Evolutionary conservation across 2,888 invertebrate species (phyloP), one percentile per base, ranked within the genome.

Genomic region (Phytoseiulus persimilis): DNA sequence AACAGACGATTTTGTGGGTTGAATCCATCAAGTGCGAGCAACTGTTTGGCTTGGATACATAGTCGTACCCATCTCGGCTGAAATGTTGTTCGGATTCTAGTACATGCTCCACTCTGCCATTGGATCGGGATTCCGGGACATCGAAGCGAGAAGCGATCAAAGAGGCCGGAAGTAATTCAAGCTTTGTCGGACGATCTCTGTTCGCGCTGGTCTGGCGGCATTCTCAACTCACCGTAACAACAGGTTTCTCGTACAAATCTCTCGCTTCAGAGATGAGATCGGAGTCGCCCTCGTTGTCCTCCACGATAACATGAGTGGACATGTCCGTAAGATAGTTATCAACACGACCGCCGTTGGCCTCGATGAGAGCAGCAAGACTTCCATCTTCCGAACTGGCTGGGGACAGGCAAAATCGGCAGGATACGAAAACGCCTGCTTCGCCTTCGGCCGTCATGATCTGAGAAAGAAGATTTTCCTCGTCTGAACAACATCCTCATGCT

Each of bases 171-270:
- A 9, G 9, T 3, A 39, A 3, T 39, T 9, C 9, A 9, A 39
- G 39, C 3, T 39, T 39, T 6, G 39, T 6, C 3, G 39, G 9
- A 39, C 3, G 3, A 39, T 39, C 9, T 39, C 39, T 39, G 3
- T 39, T 39, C 39, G 39, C 39, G 39, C 65, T 28, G 11, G 1
- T 28, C 14, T 6, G 65, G n/a, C 0, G 45, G 14, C 14, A 6
- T 23, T 84, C 23, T 46, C 83, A 83, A 91, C 92, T 91, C 91
- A 93, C 93, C 89, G 95, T 95, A 90, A 98, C 96, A 91, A 97
- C 96, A 91, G 97, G 97, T 90, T 97, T 95, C 93, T 96, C 97
- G 93, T 97, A 98, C 31, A 98, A 94, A 92, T 98, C 98, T 92
- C 95, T 95, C 18, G 97, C 97, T 93, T 97, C 97, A 90, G 95